phyloP scores from a whole-genome alignment of 37 sponge, comb jelly and placozoan species.

The Crambe crambe region DNA sequence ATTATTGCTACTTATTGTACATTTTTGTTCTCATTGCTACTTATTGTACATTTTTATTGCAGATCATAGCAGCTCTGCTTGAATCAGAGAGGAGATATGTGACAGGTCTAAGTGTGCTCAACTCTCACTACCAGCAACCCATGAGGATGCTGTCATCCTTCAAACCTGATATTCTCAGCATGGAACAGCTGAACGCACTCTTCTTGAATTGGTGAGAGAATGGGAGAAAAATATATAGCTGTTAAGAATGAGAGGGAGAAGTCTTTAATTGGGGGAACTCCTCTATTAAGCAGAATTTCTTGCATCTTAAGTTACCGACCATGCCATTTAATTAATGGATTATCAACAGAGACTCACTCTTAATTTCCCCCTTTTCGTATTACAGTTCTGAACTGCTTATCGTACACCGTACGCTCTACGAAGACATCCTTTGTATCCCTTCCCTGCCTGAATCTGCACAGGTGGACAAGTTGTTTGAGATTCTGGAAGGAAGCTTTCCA shows the following conservation, averaged over 20 bases:
- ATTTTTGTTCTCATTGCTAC: too few relatives aligned
- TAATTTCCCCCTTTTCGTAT: neutral
- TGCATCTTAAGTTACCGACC: neutral
- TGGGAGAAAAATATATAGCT: neutral
- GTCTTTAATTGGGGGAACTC: too few relatives aligned
- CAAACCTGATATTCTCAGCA: conserved; percentile 54
- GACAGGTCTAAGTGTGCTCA: conserved; percentile 37
- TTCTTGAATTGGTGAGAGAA: conserved; percentile 69
- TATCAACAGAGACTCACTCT: too few relatives aligned
- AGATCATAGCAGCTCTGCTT: conserved; percentile 61
- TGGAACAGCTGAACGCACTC: conserved; percentile 43
- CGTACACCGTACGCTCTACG: conserved; percentile 44
- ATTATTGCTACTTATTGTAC: too few relatives aligned
- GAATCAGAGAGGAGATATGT: conserved; percentile 65
- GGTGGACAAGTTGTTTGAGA: conserved; percentile 53
- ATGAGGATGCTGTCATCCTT: conserved; percentile 60
- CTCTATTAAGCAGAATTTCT: neutral
- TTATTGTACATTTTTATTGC: conserved; percentile 6
- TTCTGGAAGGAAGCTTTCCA: conserved; percentile 51
- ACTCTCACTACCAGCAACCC: conserved; percentile 56
- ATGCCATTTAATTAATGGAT: too few relatives aligned
- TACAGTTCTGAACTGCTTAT: conserved; percentile 43
- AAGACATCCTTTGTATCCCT: conserved; percentile 33
- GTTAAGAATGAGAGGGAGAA: neutral
- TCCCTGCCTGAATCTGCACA: conserved; percentile 19